Evolutionary conservation across 2,113 vertebrate genomes (phyloP).

Genomic region (Onychostoma macrolepis): DNA sequence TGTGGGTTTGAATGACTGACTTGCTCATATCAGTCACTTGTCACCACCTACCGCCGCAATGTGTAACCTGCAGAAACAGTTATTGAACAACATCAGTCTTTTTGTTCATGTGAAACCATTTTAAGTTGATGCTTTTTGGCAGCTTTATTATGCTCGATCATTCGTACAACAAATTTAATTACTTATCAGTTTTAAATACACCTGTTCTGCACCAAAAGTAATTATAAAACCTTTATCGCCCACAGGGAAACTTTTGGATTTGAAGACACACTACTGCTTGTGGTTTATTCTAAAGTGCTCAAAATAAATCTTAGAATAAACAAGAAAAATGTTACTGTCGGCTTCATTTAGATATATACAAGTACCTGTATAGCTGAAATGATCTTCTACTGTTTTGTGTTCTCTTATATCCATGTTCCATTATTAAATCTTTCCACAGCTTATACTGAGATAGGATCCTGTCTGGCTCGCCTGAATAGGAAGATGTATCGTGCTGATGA

Average conservation of each 20-base stretch:
- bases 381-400: background rate
- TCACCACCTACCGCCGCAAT: background rate
- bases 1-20: background rate
- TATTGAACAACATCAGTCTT: background rate
- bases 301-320: background rate
- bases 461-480: constrained; percentile 23
- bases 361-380: constrained; percentile 10
- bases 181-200: background rate
- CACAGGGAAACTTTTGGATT: background rate
- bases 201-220: background rate
- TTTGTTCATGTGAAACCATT: background rate
- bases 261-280: background rate
- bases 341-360: background rate
- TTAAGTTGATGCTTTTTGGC: background rate
- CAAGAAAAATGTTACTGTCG: background rate
- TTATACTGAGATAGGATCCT: constrained; percentile 26
- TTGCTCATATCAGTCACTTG: background rate
- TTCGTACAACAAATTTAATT: background rate
- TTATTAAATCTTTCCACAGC: constrained; percentile 26
- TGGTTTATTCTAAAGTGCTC: background rate
- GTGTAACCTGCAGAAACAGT: background rate
- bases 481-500: background rate
- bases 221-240: constrained; percentile 10
- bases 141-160: background rate
- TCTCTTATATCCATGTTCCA: constrained; percentile 8